Base-by-base conservation (phyloP, 1,140 invertebrate genomes). In the Pectinophora gossypiella region DNA sequence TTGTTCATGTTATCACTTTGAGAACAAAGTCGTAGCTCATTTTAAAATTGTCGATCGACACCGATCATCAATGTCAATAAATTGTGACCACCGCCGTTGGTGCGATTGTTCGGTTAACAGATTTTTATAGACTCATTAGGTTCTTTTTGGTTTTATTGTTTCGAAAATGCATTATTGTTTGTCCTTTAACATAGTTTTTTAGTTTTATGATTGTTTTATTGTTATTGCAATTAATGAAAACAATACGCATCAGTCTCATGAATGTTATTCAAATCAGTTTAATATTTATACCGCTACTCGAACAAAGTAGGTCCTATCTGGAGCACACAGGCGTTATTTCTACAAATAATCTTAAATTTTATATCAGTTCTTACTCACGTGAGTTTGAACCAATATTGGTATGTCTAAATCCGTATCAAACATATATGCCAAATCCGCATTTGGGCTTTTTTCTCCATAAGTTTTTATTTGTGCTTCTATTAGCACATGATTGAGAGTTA, bases 401-500 rank as follows among this genome's bases (percentile, higher is more conserved):
- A 69, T 56, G 61, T 57, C 48, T 56, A 60, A 76, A 79, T 72
- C 69, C 68, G 66, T 78, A 72, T 65, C 72, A 75, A 67, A 62
- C 65, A 66, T 56, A 74, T 62, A 64, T 67, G 82, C 68, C 60
- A 84, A 82, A 85, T 85, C 82, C 82, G 82, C 76, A 58, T 83
- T 68, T 72, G 54, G 75, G 57, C 62, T 80, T 76, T 77, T 78
- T 81, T 73, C 62, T 46, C 61, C 54, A 55, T 59, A 65, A 47
- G 66, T 74, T 75, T 76, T 72, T 81, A 60, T 86, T 82, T 82
- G 76, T 68, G 66, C 62, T 76, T 74, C 65, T 69, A 79, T 86
- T 84, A 84, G 75, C 83, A 65, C 65, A 66, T 73, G 75, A 77
- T 86, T 74, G 80, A 83, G 73, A 85, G 56, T 76, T 81, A 67